Conservation (phyloP, 2,113 vertebrate genomes). For the Ia io region DNA sequence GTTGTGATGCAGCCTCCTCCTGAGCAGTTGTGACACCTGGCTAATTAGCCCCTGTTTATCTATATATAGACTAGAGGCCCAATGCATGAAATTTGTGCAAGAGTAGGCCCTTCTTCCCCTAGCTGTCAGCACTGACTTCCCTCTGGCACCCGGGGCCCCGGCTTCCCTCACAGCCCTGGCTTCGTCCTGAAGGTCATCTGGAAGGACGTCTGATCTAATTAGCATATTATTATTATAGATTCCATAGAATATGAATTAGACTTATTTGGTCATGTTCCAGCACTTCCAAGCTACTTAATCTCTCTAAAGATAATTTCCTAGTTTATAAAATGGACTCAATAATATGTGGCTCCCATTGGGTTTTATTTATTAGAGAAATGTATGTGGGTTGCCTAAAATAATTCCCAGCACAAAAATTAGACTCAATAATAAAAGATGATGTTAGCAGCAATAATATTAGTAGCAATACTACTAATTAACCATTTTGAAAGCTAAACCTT, state of each 20-base stretch:
- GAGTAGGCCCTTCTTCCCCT: too few relatives aligned
- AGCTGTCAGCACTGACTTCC: too few relatives aligned
- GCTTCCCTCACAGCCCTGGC: too few relatives aligned
- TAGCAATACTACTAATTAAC: background rate
- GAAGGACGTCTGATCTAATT: too few relatives aligned
- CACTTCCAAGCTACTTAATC: background rate
- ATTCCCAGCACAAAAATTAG: background rate
- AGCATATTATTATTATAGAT: too few relatives aligned
- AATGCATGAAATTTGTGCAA: too few relatives aligned
- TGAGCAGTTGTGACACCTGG: too few relatives aligned
- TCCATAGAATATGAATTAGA: background rate
- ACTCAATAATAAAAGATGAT: background rate
- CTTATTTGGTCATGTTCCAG: background rate
- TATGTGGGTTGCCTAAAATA: background rate
- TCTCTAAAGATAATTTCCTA: background rate
- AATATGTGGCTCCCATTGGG: background rate
- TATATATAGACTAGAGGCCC: too few relatives aligned
- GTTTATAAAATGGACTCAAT: background rate
- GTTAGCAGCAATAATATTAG: background rate
- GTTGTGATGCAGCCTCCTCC: too few relatives aligned
- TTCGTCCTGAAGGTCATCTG: too few relatives aligned
- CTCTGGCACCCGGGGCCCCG: too few relatives aligned
- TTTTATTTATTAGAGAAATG: background rate
- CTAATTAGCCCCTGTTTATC: too few relatives aligned
- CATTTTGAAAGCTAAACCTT: background rate